Base-by-base conservation (phyloP, 92 coral and sea anemone species). In the Epizoanthus ramosus region DNA sequence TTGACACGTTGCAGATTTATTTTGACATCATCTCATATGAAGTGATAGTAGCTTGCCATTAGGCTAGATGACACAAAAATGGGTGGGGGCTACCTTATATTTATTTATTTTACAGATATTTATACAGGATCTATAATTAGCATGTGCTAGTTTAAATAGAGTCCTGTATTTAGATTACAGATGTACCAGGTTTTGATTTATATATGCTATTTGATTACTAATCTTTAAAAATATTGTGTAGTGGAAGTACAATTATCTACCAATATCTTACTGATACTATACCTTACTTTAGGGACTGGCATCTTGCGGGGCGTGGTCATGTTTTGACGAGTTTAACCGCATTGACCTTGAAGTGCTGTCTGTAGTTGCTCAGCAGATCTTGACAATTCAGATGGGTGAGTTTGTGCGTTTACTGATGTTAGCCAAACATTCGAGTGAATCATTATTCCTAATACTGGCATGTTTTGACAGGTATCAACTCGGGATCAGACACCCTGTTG, bases 281-380 rank as follows among this genome's bases (percentile, higher is more conserved):
- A 43, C 12, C 71, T 54, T 41, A 41, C 74, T 23, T 3, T 77
- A 95, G 98, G 98, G 98, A 67, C 86, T 95, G 75, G 98, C 98
- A 5, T 93, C 98, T 7, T 93, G 98, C 65, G 98, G 98, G 6
- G 98, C 98, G 0, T 95, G 98, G 98, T 93, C 98, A 5, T 95
- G 98, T 68, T 95, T 95, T 83, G 98, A 95, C 77, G 98, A 95
- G 81, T 95, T 95, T 81, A 95, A 95, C 80, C 98, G 98, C 70
- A 95, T 95, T 74, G 98, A 93, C 80, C 86, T 95, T 53, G 98
- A 95, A 70, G 98, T 95, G 79, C 79, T 95, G 79, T 93, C 98
- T 25, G 98, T 95, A 13, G 98, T 95, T 18, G 98, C 98, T 47
- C 98, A 93, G 75, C 98, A 95, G 79, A 93, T 95, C 57, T 84